Conservation (phyloP, 2,888 invertebrate species). For the Oxystoma pomonae region DNA sequence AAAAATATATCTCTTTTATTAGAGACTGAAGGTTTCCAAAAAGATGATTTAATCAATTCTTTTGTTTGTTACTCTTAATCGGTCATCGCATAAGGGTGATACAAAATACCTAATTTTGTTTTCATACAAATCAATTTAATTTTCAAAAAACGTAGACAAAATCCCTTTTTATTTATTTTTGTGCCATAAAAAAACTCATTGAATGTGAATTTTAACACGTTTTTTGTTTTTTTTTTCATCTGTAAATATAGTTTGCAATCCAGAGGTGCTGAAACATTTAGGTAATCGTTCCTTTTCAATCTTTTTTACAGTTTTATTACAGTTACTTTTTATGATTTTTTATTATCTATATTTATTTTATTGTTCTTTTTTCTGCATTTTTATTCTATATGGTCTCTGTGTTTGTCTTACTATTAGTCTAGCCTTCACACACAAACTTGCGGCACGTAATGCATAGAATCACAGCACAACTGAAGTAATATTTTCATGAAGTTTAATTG, state of each 20-base stretch:
- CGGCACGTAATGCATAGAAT: too few relatives aligned
- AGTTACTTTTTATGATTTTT: not conserved
- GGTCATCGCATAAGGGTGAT: too few relatives aligned
- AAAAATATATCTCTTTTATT: too few relatives aligned
- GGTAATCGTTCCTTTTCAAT: slow-evolving; percentile 41
- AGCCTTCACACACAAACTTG: not conserved
- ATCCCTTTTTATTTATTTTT: not conserved
- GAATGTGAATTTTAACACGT: slow-evolving; percentile 36
- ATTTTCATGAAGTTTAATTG: too few relatives aligned
- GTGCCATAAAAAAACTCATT: not conserved
- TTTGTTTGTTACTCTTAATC: too few relatives aligned
- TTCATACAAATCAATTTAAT: too few relatives aligned
- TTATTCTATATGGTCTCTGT: not conserved
- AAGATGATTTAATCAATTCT: too few relatives aligned
- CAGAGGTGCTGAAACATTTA: slow-evolving; percentile 49
- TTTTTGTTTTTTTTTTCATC: slow-evolving; percentile 42
- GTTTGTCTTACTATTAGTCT: not conserved
- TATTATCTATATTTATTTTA: not conserved
- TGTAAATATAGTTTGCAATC: slow-evolving; percentile 48
- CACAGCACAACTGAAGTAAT: too few relatives aligned
- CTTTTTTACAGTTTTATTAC: not conserved
- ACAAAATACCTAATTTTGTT: too few relatives aligned
- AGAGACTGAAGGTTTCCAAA: too few relatives aligned
- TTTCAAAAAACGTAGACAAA: not conserved
- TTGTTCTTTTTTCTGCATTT: not conserved